Percentiles rank a stretch among this genome's conserved stretches.
Evolutionary conservation across 1,140 invertebrate species (phyloP).

Genomic region (Drosophila pandora): DNA sequence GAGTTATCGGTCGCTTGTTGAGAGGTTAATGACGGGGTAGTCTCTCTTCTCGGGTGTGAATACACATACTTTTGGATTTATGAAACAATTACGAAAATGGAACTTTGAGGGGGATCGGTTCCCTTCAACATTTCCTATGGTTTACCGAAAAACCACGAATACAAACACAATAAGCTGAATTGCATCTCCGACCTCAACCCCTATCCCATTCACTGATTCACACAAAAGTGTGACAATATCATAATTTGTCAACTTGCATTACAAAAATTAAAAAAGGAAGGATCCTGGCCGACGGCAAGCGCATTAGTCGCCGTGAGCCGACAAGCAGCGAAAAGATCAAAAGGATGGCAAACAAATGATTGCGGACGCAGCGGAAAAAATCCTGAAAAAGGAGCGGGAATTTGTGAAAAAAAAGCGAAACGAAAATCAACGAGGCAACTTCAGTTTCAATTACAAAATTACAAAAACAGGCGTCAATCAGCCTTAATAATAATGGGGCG

Average conservation of each 20-base stretch:
- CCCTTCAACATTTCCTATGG: too few species aligned
- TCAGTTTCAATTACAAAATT: constrained; percentile 82
- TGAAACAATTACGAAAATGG: constrained; percentile 42
- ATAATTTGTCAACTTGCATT: constrained; percentile 73
- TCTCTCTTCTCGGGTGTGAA: constrained; percentile 6
- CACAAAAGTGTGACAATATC: constrained; percentile 48
- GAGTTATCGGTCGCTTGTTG: constrained; percentile 52
- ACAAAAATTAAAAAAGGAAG: constrained; percentile 65
- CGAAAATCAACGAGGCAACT: constrained; percentile 60
- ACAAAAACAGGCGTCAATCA: constrained; percentile 80
- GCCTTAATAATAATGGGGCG: constrained; percentile 78
- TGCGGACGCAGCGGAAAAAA: constrained; percentile 51
- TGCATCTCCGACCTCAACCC: background rate
- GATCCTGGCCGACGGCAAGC: constrained; percentile 17
- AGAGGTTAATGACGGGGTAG: constrained; percentile 43
- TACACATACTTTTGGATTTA: constrained; percentile 16
- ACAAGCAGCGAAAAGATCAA: constrained; percentile 76
- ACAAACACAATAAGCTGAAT: background rate
- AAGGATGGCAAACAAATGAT: constrained; percentile 78
- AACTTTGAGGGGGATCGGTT: background rate
- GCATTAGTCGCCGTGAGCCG: constrained; percentile 46
- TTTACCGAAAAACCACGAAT: background rate
- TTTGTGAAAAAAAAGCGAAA: constrained; percentile 40
- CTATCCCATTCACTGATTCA: background rate
- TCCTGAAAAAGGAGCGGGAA: constrained; percentile 47